These are phyloP conservation scores for Sebastes vulpes DNA, from an alignment of 2,797 vertebrate genomes.

Conservation along the genomic window DNA sequence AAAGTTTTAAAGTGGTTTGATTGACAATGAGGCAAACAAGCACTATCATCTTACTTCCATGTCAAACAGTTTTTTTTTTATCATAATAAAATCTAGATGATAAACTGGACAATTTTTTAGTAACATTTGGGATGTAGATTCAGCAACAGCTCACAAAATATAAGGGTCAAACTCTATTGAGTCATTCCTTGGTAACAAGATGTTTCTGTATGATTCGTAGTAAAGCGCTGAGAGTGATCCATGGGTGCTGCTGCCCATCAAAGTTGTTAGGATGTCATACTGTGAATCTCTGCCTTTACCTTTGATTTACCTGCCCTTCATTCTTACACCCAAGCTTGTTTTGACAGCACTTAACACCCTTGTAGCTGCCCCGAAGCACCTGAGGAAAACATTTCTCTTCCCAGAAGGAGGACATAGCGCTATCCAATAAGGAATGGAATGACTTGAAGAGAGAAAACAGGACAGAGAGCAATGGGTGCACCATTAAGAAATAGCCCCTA, in stretches of 20 bases:
- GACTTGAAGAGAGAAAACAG: constrained; percentile 51
- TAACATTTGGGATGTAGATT: background rate
- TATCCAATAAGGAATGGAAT: constrained; percentile 51
- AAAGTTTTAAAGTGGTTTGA: background rate
- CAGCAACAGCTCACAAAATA: background rate
- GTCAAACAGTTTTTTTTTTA: background rate
- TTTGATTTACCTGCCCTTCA: constrained; percentile 38
- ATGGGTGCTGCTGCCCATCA: constrained; percentile 4
- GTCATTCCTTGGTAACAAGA: background rate
- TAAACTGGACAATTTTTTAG: background rate
- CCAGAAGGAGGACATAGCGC: constrained; percentile 35
- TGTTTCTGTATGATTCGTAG: background rate
- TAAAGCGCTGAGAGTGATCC: background rate
- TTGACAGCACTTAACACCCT: constrained; percentile 38
- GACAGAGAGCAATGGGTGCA: constrained; percentile 63
- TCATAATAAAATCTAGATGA: background rate
- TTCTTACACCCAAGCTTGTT: constrained; percentile 35
- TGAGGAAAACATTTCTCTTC: constrained; percentile 71
- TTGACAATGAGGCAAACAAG: background rate
- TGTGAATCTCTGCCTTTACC: constrained; percentile 22
- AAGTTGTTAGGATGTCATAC: constrained; percentile 29
- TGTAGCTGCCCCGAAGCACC: constrained; percentile 36
- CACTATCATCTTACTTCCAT: background rate
- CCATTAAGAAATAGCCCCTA: constrained; percentile 83
- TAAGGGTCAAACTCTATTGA: background rate